A percentile compares a stretch with the other conserved stretches of the same genome.
Conservation (phyloP, 2,797 vertebrate genomes). For the Capromys pilorides region DNA sequence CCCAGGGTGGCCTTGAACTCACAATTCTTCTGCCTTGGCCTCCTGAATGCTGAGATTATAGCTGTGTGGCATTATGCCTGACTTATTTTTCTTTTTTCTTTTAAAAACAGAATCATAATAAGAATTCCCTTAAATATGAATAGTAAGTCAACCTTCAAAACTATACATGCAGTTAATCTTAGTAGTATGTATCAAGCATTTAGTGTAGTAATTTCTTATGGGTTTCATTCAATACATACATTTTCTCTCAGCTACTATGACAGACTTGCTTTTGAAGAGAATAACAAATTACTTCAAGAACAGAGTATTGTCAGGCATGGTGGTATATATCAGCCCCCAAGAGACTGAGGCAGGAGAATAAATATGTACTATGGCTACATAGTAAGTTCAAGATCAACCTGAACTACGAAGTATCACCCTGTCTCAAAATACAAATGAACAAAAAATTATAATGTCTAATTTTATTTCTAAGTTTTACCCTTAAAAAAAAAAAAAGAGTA, state of each 20-base stretch:
- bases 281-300: not conserved
- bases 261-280: not conserved
- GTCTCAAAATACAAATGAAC: not conserved
- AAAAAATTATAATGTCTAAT: too few relatives aligned
- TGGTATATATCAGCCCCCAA: not conserved
- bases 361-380: not conserved
- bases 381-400: not conserved
- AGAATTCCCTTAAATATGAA: constrained; percentile 48
- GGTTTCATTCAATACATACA: not conserved
- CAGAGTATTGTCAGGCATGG: not conserved
- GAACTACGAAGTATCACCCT: not conserved
- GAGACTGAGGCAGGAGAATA: not conserved
- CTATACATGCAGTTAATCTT: constrained; percentile 26
- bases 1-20: not conserved
- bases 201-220: not conserved
- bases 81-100: not conserved
- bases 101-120: constrained; percentile 26
- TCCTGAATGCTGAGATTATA: not conserved
- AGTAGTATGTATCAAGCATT: not conserved
- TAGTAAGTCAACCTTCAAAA: constrained; percentile 48
- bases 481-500: not conserved
- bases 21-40: not conserved
- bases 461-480: constrained; percentile 11
- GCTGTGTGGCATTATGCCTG: not conserved
- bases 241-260: constrained; percentile 11